A percentile compares a stretch with the other conserved stretches of the same genome.
Evolutionary conservation across 1,140 invertebrate genomes (phyloP).

Genomic region (Drosophila funebris): DNA sequence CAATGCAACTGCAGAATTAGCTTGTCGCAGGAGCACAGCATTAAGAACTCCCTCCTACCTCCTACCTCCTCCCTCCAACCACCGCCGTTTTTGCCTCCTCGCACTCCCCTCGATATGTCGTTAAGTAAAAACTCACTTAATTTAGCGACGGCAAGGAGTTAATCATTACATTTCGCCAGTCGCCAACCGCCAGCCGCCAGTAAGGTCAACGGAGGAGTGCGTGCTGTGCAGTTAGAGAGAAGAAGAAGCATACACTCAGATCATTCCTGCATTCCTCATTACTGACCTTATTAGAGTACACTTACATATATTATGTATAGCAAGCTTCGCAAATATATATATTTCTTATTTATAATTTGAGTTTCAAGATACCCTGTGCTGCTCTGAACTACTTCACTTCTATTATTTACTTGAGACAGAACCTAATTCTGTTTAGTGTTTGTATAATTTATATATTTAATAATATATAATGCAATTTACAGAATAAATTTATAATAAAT

Average conservation of each 20-base stretch:
- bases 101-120: background rate
- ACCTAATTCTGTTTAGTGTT: too few relatives aligned
- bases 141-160: slow-evolving; percentile 74
- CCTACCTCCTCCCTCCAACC: background rate
- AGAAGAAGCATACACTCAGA: background rate
- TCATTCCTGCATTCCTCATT: background rate
- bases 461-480: too few relatives aligned
- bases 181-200: slow-evolving; percentile 24
- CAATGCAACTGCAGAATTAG: slow-evolving; percentile 31
- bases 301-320: background rate
- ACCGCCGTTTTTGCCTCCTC: background rate
- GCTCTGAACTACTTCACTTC: background rate
- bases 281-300: background rate
- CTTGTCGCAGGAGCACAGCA: slow-evolving; percentile 38
- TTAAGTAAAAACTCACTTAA: slow-evolving; percentile 78
- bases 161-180: slow-evolving; percentile 74
- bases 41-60: slow-evolving; percentile 29
- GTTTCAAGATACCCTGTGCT: background rate
- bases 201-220: slow-evolving; percentile 33
- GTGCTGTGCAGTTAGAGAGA: slow-evolving; percentile 22
- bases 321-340: background rate
- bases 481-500: too few relatives aligned
- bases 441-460: too few relatives aligned
- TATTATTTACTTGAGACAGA: too few relatives aligned
- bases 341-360: background rate